phyloP scores from a whole-genome alignment of 2,113 vertebrate species.

The Rhabdomys dilectus region DNA sequence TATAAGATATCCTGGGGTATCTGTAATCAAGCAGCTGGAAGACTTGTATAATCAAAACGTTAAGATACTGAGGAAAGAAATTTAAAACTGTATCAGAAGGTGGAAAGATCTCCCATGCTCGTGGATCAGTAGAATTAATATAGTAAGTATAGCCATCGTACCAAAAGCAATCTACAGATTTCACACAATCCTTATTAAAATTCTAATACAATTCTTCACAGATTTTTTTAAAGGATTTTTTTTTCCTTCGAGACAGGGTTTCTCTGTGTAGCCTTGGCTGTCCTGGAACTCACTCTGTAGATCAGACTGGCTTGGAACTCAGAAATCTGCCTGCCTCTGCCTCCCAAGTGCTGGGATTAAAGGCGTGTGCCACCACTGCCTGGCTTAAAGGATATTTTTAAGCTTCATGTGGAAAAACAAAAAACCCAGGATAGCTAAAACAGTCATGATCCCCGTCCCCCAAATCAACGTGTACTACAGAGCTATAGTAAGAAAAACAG shows the following conservation, averaged over 20 bases:
- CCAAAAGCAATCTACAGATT: not conserved
- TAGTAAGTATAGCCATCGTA: not conserved
- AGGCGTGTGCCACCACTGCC: too few species aligned
- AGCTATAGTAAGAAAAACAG: not conserved
- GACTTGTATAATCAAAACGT: not conserved
- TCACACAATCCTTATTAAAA: not conserved
- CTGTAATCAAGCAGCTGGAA: not conserved
- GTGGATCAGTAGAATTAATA: not conserved
- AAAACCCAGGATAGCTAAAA: not conserved
- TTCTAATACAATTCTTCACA: not conserved
- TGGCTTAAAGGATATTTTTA: not conserved
- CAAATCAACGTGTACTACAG: too few species aligned
- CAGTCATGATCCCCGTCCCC: not conserved
- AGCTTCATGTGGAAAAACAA: not conserved
- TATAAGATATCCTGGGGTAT: not conserved
- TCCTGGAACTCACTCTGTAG: too few species aligned
- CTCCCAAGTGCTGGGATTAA: too few species aligned
- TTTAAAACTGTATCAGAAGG: not conserved
- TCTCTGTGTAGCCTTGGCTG: too few species aligned
- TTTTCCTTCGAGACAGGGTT: too few species aligned
- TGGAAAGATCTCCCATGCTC: not conserved
- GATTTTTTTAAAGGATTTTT: not conserved
- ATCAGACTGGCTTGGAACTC: too few species aligned
- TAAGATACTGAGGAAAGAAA: not conserved
- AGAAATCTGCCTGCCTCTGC: too few species aligned